Conservation (phyloP, 1,140 invertebrate genomes). For the Eciton burchellii region DNA sequence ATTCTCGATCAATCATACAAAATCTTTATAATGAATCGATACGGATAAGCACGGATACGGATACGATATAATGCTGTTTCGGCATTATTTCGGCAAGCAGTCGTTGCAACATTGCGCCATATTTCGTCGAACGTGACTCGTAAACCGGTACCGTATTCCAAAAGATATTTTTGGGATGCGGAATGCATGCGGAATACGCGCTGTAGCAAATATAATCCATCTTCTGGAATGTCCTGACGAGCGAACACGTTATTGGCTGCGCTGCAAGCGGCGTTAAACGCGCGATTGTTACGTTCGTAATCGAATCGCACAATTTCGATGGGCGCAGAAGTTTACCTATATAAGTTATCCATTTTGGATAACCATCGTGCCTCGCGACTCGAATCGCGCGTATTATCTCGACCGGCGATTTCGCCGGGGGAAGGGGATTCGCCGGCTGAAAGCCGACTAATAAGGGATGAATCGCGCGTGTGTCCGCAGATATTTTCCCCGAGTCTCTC, state of each 20-base stretch:
- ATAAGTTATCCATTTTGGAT: slow-evolving; percentile 55
- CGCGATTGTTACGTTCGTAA: slow-evolving; percentile 46
- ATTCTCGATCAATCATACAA: neutral
- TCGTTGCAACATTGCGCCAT: slow-evolving; percentile 5
- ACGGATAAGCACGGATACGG: no score
- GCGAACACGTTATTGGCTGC: neutral
- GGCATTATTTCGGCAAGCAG: neutral
- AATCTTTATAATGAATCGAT: neutral
- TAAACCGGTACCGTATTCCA: neutral
- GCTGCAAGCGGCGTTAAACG: slow-evolving; percentile 18
- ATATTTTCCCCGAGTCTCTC: slow-evolving; percentile 8
- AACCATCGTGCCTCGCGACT: neutral
- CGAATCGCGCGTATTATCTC: neutral
- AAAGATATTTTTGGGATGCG: slow-evolving; percentile 44
- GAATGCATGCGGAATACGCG: slow-evolving; percentile 24
- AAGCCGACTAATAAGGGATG: neutral
- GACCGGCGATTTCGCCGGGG: neutral
- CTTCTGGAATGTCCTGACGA: slow-evolving; percentile 15
- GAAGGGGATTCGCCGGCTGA: neutral
- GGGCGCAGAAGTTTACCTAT: slow-evolving; percentile 43
- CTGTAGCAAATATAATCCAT: slow-evolving; percentile 8
- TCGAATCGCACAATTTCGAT: slow-evolving; percentile 46
- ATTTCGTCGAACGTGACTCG: slow-evolving; percentile 10
- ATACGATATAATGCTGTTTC: slow-evolving; percentile 3
- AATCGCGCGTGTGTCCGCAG: neutral